Conservation (phyloP, 2,113 vertebrate genomes). For the Anguilla japonica region DNA sequence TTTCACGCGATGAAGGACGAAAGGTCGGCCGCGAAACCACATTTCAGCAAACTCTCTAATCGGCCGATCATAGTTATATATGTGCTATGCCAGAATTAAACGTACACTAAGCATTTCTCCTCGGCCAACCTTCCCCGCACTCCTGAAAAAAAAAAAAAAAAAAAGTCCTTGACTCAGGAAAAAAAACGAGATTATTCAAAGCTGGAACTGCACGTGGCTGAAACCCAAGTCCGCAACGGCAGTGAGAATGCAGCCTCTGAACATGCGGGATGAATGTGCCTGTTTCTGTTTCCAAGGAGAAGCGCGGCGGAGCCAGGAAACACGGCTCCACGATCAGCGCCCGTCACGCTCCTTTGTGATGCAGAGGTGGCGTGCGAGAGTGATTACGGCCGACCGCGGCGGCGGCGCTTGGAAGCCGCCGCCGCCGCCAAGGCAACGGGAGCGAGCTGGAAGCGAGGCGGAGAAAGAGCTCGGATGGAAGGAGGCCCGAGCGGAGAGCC, state of each 20-base stretch:
- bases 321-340: neutral
- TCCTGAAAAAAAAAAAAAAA: too few relatives aligned
- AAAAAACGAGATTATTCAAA: neutral
- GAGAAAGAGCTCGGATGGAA: neutral
- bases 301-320: neutral
- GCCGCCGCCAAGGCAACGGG: neutral
- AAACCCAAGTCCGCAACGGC: neutral
- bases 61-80: too few relatives aligned
- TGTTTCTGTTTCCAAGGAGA: neutral
- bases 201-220: neutral
- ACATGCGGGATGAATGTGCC: neutral
- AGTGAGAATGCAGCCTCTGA: neutral
- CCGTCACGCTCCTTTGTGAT: neutral
- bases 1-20: too few relatives aligned
- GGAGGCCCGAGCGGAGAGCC: neutral
- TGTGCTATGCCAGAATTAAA: too few relatives aligned
- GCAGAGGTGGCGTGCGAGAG: slow-evolving; percentile 19
- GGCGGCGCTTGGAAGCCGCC: neutral
- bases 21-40: neutral
- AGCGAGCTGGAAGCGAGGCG: neutral
- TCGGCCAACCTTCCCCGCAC: neutral
- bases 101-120: too few relatives aligned
- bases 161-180: neutral
- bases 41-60: neutral
- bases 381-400: slow-evolving; percentile 41